Evolutionary conservation across 2,113 vertebrate species (phyloP), one percentile per base, ranked within the genome.

Genomic region (Saccopteryx bilineata): DNA sequence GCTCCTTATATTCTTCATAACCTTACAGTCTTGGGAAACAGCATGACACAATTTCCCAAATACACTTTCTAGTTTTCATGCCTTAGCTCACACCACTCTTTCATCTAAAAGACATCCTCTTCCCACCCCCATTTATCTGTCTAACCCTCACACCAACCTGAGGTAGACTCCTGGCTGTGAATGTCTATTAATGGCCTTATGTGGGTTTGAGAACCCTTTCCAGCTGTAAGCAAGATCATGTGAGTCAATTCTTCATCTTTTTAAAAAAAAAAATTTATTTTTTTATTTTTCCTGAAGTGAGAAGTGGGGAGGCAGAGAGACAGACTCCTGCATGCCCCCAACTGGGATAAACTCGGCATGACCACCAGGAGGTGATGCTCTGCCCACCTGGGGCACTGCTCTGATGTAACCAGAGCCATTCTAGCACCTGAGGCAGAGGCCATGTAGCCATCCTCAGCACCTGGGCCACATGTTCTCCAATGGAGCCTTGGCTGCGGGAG

Each of bases 21-120:
- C 6, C 48, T 39, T 54, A 13, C 7, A 60, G 24, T 52, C 52
- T n/a, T 31, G 31, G 56, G 61, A 72, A 65, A 71, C 3, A 58
- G 9, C 46, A 93, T 46, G n/a, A 80, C 23, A 15, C 11, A 63
- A 52, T 63, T 66, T 39, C 60, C 10, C 5, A 58, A 84, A 72
- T 13, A 33, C 18, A 58, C 7, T 86, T 82, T 72, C 91, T 82
- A 69, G 28, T 87, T 95, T 88, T 72, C 39, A 81, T 66, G 26
- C 24, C 54, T 81, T 86, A 82, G 56, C 21, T 68, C 4, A 63
- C 15, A 72, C 5, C 28, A 80, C 39, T 95, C 72, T 93, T 61
- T 75, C 23, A 24, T 72, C 91, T 92, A 72, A 91, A 93, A 61
- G n/a, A 60, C 26, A 85, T 14, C 11, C 5, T 28, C 83, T 23